A percentile compares a stretch with the other conserved stretches of the same genome.
Evolutionary conservation across 37 sponge, comb jelly and placozoan species (phyloP).

Genomic region (Agelas oroides): DNA sequence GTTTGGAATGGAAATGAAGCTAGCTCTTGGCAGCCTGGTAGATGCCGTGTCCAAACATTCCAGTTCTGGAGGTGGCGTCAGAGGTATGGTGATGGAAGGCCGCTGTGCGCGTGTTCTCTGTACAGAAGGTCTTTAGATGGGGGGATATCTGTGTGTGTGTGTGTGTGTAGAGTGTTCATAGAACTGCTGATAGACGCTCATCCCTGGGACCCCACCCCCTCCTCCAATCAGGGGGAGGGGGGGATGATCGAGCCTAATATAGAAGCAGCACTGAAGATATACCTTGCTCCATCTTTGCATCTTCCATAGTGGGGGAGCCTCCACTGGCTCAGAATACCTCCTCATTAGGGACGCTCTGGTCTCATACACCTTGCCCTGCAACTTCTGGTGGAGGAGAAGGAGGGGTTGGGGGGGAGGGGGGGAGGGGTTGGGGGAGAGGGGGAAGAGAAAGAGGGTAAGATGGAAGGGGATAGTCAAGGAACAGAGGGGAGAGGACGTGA

Average conservation of each 20-base stretch:
- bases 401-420: background rate
- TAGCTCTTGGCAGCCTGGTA: conserved; percentile 71
- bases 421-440: background rate
- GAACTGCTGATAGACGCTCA: no score
- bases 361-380: conserved; percentile 75
- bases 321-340: conserved; percentile 77
- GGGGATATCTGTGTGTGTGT: conserved; percentile 59
- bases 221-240: no score
- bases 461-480: no score
- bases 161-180: no score
- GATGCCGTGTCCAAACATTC: conserved; percentile 80
- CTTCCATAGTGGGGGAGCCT: conserved; percentile 77
- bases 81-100: conserved; percentile 74
- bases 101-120: conserved; percentile 50
- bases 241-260: no score
- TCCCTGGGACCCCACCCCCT: no score
- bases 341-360: conserved; percentile 84
- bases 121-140: conserved; percentile 68
- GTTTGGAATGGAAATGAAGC: background rate
- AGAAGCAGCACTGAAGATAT: no score
- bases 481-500: no score
- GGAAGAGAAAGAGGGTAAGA: background rate
- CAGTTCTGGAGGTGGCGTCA: conserved; percentile 71
- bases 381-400: conserved; percentile 21
- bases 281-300: conserved; percentile 78